Evolutionary conservation across 2,113 vertebrate species (phyloP), one percentile per base, ranked within the genome.

Genomic region (Syrmaticus mikado): DNA sequence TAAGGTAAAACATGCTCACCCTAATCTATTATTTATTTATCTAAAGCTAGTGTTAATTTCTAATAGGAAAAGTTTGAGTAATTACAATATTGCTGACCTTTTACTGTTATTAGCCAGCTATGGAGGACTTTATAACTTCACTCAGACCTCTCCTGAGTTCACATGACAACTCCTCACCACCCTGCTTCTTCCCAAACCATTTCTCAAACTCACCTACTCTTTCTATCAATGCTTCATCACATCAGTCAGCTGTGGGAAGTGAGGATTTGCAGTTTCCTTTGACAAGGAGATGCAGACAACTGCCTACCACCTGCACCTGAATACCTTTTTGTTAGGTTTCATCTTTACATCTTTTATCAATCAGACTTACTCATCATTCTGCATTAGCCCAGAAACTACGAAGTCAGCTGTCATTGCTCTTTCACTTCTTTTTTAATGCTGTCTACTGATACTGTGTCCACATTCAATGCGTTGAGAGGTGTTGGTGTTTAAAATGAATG

Each of bases 31-130:
- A 38, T 38, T 38, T 38, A 48, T 72, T 92, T 68, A 34, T 41
- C 74, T 72, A 83, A 82, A 76, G n/a, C 14, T 62, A 13, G 22
- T 62, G 43, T 48, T 87, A 40, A 76, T 89, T 92, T 92, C 73
- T 45, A 70, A 28, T 5, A 65, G 66, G 41, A 85, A 87, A 89
- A 40, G 28, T 2, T 80, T 93, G 90, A 95, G 43, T 85, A 84
- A 90, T 92, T 90, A 91, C 48, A 90, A 6, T 45, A 72, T 89
- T 72, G 76, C 78, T 84, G 80, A 90, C 86, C 74, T 92, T 95
- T 90, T 40, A 30, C 77, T 89, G 18, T 86, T 93, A 87, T 82
- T 90, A 86, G 70, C 61, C 83, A 89, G 40, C 48, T 94, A 77
- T 38, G 70, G 75, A 84, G 27, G 30, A 75, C 58, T 87, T 74